phyloP scores from a whole-genome alignment of 2,113 vertebrate genomes.

The Cyanoderma ruficeps region DNA sequence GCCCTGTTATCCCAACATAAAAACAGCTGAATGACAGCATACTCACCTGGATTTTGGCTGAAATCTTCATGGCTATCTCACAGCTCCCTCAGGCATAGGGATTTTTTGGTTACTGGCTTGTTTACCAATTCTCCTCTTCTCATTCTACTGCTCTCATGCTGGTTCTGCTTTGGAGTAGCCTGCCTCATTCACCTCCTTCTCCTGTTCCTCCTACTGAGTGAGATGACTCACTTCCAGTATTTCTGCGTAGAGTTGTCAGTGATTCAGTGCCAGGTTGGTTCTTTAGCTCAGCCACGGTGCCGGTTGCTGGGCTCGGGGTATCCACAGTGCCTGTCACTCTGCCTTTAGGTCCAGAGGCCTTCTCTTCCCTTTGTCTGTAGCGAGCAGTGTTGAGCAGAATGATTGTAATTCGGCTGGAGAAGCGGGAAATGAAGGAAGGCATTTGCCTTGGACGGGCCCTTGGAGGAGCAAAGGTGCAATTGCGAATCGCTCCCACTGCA shows the following conservation, averaged over 20 bases:
- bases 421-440: background rate
- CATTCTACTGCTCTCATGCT: background rate
- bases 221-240: background rate
- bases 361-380: background rate
- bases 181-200: background rate
- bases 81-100: background rate
- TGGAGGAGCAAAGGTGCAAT: background rate
- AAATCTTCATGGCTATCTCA: fast-evolving
- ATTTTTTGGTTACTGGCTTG: background rate
- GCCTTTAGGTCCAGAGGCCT: background rate
- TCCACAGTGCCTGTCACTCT: background rate
- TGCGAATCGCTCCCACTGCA: background rate
- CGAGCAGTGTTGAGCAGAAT: background rate
- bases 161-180: background rate
- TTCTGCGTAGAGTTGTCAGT: background rate
- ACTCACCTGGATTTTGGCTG: background rate
- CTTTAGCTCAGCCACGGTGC: background rate
- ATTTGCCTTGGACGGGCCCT: background rate
- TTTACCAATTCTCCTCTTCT: background rate
- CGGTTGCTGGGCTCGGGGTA: background rate
- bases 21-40: background rate
- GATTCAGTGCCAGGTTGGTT: background rate
- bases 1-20: background rate
- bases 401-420: background rate
- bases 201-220: background rate